Evolutionary conservation across 2,888 invertebrate species (phyloP), one percentile per base, ranked within the genome.

Genomic region (Leptinotarsa tumamoca): DNA sequence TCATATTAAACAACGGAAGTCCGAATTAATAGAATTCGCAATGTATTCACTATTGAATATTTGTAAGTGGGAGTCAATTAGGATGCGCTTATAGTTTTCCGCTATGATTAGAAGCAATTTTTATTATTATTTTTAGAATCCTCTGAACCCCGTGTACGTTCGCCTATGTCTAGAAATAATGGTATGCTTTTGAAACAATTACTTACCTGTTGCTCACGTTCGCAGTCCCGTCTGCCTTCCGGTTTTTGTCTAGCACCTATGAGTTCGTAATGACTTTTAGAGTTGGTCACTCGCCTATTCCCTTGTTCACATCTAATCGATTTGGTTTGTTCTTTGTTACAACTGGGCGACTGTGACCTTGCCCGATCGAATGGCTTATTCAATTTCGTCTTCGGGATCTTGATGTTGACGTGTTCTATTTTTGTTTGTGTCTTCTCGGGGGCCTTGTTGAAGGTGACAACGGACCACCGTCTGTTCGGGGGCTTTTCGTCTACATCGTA

Each of bases 361-460:
- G 88, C 87, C 66, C 88, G 80, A 78, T 88, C 88, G 33, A 83
- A 82, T 33, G 78, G 80, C 68, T 78, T 83, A 71, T 80, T 82
- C 52, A 88, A 79, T 79, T 86, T 87, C 18, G 87, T 87, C 81
- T 88, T 88, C 70, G 88, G 88, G 80, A 87, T 88, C 81, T 87
- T 87, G 66, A 86, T 86, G 77, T 83, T 85, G 43, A 84, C 80
- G 66, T 81, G 83, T 79, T 86, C 87, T 72, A 86, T 78, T 72
- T 82, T 78, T 58, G 78, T 75, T 72, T 73, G 76, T n/a, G 73
- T 43, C 67, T 71, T 74, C 50, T 77, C 74, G 15, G 73, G 49
- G 10, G 66, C 56, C 54, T 74, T 74, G 56, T 71, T 74, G 67
- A 77, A 77, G 68, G 80, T 86, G 33, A 87, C 87, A 70, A 88